A percentile compares a stretch with the other conserved stretches of the same genome.
Conservation (phyloP, 2,797 vertebrate species). For the Myoxocephalus aenaeus region DNA sequence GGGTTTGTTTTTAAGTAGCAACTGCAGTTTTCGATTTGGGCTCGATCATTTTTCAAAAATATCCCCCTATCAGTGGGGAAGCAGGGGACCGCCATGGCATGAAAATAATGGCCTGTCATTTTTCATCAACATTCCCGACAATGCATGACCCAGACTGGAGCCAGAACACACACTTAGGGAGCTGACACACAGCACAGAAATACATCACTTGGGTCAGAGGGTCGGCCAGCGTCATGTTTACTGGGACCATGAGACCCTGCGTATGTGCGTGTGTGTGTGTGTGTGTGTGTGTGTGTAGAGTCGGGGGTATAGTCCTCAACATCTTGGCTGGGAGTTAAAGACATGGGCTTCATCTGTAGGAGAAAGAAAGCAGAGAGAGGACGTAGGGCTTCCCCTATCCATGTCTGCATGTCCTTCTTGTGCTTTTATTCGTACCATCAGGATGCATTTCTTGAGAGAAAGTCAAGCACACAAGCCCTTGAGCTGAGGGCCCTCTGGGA, state of each 20-base stretch:
- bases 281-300: constrained; percentile 22
- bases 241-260: constrained; percentile 50
- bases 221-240: constrained; percentile 71
- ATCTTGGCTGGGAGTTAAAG: constrained; percentile 18
- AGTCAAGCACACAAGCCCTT: constrained; percentile 69
- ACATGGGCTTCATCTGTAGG: constrained; percentile 26
- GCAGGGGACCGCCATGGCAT: constrained; percentile 56
- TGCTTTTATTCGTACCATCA: constrained; percentile 53
- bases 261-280: constrained; percentile 25
- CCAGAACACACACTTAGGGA: constrained; percentile 73
- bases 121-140: constrained; percentile 80
- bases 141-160: constrained; percentile 80
- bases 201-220: constrained; percentile 74
- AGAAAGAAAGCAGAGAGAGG: constrained; percentile 45
- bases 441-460: constrained; percentile 68
- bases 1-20: neutral
- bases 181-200: constrained; percentile 66
- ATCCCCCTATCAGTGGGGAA: constrained; percentile 47
- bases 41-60: constrained; percentile 45
- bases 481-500: constrained; percentile 64
- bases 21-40: constrained; percentile 31
- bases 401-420: constrained; percentile 48
- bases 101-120: constrained; percentile 81
- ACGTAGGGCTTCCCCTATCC: constrained; percentile 45
- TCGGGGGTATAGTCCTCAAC: constrained; percentile 21